A percentile compares a stretch with the other conserved stretches of the same genome.
These are phyloP conservation scores for Folsomia manolachei DNA, from an alignment of 2,888 invertebrate genomes.

Conservation along the genomic window DNA sequence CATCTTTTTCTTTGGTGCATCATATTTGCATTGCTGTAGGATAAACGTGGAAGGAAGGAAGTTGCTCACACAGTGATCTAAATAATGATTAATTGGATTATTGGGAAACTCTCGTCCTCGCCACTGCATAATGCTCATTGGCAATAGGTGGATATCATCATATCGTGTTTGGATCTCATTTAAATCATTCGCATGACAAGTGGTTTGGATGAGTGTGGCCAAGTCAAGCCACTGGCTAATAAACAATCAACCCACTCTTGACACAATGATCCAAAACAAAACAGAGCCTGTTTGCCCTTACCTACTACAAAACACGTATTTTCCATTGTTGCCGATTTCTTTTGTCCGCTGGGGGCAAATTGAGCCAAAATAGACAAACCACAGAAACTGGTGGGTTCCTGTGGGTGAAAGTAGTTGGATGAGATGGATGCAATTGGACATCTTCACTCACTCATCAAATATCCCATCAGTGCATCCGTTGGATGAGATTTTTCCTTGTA, in stretches of 20 bases:
- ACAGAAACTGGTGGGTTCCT: too few species aligned
- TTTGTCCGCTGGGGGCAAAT: background rate
- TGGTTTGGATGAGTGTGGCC: background rate
- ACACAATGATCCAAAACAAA: background rate
- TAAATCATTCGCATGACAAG: conserved; percentile 5
- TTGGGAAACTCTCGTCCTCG: background rate
- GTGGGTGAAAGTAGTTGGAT: background rate
- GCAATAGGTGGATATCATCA: too few species aligned
- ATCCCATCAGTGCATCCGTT: background rate
- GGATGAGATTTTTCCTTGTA: background rate
- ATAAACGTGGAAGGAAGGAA: background rate
- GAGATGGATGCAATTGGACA: background rate
- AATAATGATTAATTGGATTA: conserved; percentile 10
- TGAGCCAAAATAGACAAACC: background rate
- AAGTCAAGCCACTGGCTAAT: background rate
- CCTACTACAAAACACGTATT: background rate
- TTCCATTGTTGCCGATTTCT: background rate
- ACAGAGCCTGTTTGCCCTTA: too few species aligned
- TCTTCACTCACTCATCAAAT: background rate
- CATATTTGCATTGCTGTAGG: background rate
- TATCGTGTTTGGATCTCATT: background rate
- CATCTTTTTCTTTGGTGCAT: background rate
- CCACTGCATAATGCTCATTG: background rate
- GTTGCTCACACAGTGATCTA: background rate
- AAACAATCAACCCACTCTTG: background rate